Evolutionary conservation across 1,140 invertebrate genomes (phyloP).

Genomic region (Elysia chlorotica): DNA sequence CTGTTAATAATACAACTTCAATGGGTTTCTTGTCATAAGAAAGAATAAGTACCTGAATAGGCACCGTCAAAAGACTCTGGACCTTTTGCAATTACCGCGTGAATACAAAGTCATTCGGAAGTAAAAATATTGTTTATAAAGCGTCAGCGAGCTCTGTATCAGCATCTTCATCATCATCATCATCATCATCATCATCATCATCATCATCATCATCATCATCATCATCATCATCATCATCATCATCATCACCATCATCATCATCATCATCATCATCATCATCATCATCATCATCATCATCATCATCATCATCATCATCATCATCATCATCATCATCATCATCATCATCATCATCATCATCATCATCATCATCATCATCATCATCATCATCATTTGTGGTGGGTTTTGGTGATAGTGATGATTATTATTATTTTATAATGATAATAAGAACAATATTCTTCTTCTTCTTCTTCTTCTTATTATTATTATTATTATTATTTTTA

Average conservation of each 20-base stretch:
- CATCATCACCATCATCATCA: conserved; percentile 8
- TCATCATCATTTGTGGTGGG: not conserved
- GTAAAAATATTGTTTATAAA: no score
- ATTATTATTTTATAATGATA: no score
- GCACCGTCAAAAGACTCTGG: conserved; percentile 18
- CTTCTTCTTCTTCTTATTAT: no score
- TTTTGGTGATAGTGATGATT: no score
- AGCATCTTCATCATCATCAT: no score
- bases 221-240: conserved; percentile 17
- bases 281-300: not conserved
- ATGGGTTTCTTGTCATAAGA: no score
- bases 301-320: not conserved
- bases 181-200: conserved; percentile 18
- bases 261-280: conserved; percentile 12
- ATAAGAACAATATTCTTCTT: no score
- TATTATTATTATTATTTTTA: no score
- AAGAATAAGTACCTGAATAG: not conserved
- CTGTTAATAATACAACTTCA: no score
- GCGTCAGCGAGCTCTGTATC: no score
- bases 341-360: not conserved
- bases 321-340: not conserved
- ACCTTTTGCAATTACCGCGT: conserved; percentile 11
- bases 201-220: conserved; percentile 9
- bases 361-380: not conserved
- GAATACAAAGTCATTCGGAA: conserved; percentile 8